phyloP scores from a whole-genome alignment of 2,113 vertebrate species.

The Rhadina sibilatrix region DNA sequence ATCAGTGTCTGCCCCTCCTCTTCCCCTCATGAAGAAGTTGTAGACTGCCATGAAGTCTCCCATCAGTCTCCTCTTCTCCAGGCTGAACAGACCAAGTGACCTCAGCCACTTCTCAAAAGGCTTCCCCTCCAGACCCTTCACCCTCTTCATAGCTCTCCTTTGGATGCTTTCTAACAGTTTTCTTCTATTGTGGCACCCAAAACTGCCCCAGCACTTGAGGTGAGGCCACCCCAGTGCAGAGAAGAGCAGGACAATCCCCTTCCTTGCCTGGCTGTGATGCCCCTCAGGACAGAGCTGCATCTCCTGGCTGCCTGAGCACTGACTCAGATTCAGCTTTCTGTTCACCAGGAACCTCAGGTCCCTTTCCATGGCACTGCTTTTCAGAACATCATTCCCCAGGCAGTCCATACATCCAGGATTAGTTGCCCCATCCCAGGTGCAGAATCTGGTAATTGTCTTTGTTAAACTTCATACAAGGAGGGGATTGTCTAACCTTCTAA shows the following conservation, averaged over 20 bases:
- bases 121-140: background rate
- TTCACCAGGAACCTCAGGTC: background rate
- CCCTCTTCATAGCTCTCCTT: background rate
- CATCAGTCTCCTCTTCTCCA: background rate
- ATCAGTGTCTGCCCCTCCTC: background rate
- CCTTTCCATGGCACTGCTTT: background rate
- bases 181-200: fast-evolving
- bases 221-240: background rate
- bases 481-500: background rate
- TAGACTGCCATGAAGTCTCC: background rate
- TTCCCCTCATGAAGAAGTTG: fast-evolving
- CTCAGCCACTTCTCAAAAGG: background rate
- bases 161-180: background rate
- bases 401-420: fast-evolving
- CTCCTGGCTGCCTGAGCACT: background rate
- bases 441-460: background rate
- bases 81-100: background rate
- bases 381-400: background rate
- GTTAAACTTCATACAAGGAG: background rate
- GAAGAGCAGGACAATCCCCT: background rate
- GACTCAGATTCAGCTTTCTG: background rate
- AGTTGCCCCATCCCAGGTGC: fast-evolving
- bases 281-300: fast-evolving
- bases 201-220: fast-evolving
- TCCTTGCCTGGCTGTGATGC: fast-evolving